Evolutionary conservation across 2,888 invertebrate species (phyloP), one percentile per base, ranked within the genome.

Genomic region (Hydrotaea diabolus): DNA sequence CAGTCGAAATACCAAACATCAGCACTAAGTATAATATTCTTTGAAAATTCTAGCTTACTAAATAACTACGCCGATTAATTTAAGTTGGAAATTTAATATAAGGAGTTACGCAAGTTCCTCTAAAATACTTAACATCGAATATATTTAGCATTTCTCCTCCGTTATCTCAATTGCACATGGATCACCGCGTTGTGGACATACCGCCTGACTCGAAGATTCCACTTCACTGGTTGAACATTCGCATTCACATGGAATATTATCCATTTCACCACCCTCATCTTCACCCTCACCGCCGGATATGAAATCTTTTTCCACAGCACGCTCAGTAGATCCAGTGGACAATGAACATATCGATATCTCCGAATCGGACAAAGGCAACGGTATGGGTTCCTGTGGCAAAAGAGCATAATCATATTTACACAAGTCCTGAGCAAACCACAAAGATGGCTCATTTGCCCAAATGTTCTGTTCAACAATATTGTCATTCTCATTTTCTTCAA

Each of bases 361-460:
- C 0, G 95, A 95, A 89, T 96, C 95, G 79, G 94, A 94, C 4
- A 95, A 93, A 0, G 95, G 95, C 55, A 96, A 89, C 0, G 95
- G 95, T 0, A 94, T 93, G 0, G 96, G 95, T 87, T 95, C 95
- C 0, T 95, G 95, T 0, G 96, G 96, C 73, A 96, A 90, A 85
- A 95, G 93, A 69, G 96, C 95, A 2, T 94, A 94, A 92, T 95
- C 94, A 89, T 95, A 96, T 0, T 94, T 93, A 0, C 95, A 95
- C 36, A 96, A 93, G 87, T 94, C 94, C 85, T 95, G 94, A 0
- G 95, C 95, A 4, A 95, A 93, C 96, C 96, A 97, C n/a, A 88
- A 15, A 93, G 93, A 69, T 94, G 93, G 83, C 83, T 83, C 85
- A 53, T 39, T 46, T 1, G 9, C n/a, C 83, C 73, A 82, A 15